phyloP scores from a whole-genome alignment of 2,113 vertebrate species.

The Clarias magur region DNA sequence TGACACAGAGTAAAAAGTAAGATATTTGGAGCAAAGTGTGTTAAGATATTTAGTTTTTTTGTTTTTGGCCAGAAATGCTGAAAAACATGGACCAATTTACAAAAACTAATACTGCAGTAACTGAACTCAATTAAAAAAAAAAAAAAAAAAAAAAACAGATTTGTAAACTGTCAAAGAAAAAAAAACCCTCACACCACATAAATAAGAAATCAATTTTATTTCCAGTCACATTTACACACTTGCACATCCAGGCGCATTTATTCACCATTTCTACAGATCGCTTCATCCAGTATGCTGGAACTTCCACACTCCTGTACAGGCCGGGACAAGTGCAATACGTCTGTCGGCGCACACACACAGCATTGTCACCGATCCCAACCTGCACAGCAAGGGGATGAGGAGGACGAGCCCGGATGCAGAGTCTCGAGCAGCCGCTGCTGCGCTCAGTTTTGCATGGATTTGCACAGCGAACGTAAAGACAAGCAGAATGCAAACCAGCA shows the following conservation, averaged over 20 bases:
- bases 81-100: too few species aligned
- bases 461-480: slow-evolving; percentile 87
- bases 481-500: slow-evolving; percentile 99
- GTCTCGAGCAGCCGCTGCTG: slow-evolving; percentile 70
- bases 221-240: neutral
- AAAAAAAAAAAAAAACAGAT: neutral
- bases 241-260: neutral
- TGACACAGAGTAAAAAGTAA: too few species aligned
- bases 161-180: neutral
- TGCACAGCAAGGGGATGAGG: slow-evolving; percentile 86
- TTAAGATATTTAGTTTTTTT: too few species aligned
- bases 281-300: slow-evolving; percentile 52
- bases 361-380: slow-evolving; percentile 99
- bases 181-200: neutral
- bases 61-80: too few species aligned
- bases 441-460: slow-evolving; percentile 99
- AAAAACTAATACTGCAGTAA: too few species aligned
- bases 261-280: neutral
- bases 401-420: neutral
- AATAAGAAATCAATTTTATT: neutral
- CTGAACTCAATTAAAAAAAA: neutral
- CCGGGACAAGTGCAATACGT: slow-evolving; percentile 99
- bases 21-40: too few species aligned
- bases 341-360: slow-evolving; percentile 77
- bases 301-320: slow-evolving; percentile 94